Conservation (phyloP, 2,797 vertebrate genomes). For the Cuculus canorus region DNA sequence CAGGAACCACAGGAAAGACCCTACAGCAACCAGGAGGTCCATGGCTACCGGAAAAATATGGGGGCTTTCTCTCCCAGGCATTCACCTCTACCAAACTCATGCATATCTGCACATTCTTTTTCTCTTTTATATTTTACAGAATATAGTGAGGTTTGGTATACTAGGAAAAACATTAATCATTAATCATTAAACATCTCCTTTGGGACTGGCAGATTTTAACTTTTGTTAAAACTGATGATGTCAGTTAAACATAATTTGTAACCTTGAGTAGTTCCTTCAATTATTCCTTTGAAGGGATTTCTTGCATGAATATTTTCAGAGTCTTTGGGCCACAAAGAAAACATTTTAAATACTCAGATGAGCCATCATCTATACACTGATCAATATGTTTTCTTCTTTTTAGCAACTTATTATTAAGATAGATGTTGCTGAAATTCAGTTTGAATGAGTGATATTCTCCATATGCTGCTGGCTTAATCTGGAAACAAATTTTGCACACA, state of each 20-base stretch:
- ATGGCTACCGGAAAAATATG: neutral
- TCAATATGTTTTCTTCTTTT: neutral
- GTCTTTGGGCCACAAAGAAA: neutral
- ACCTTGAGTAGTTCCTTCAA: neutral
- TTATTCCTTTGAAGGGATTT: neutral
- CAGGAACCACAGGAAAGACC: neutral
- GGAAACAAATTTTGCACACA: neutral
- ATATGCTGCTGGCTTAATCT: neutral
- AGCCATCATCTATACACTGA: neutral
- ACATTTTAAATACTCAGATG: neutral
- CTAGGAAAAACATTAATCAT: neutral
- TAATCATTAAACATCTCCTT: neutral
- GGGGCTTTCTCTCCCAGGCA: neutral
- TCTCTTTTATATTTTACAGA: neutral
- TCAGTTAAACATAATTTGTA: neutral
- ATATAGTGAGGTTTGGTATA: neutral
- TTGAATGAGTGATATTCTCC: neutral
- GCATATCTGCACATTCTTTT: neutral
- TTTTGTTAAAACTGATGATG: neutral
- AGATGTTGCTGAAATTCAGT: neutral
- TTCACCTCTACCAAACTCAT: neutral
- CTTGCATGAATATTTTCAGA: neutral
- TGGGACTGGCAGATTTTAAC: neutral
- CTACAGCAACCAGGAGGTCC: fast-evolving
- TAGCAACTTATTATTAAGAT: neutral